Percentiles rank a stretch among this genome's conserved stretches.
These are phyloP conservation scores for Glaucomys volans DNA, from an alignment of 2,113 vertebrate genomes.

Conservation along the genomic window DNA sequence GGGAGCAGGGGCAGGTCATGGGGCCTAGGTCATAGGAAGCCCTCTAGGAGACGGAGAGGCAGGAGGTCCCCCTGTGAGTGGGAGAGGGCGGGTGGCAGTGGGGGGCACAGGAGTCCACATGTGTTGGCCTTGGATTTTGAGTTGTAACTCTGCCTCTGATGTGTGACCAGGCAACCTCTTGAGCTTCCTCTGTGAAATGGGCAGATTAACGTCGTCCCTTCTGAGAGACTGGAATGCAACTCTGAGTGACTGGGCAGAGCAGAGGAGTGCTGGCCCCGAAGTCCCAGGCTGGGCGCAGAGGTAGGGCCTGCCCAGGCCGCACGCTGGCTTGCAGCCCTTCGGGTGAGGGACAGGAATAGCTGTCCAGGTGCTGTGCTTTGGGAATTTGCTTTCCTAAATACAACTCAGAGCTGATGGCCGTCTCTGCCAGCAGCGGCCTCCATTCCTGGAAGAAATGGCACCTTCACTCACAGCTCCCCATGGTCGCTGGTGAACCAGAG, in stretches of 20 bases:
- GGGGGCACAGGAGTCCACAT: accelerated
- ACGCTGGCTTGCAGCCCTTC: accelerated
- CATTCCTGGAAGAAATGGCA: not conserved
- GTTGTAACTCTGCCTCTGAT: no score
- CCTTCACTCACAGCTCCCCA: not conserved
- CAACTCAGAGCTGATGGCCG: not conserved
- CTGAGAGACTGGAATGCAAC: not conserved
- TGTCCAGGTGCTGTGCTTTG: not conserved
- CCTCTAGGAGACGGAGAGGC: not conserved
- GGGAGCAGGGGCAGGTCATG: not conserved
- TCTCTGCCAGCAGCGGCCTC: not conserved
- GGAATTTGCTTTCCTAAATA: not conserved
- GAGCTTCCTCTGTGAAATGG: not conserved
- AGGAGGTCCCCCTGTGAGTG: no score
- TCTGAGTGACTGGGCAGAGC: not conserved
- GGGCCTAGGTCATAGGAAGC: not conserved
- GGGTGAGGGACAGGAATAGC: accelerated
- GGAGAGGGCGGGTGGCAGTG: accelerated
- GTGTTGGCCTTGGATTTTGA: accelerated
- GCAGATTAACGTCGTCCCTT: not conserved
- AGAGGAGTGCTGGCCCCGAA: no score
- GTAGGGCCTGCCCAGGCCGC: accelerated
- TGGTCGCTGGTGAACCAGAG: not conserved
- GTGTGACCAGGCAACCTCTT: not conserved
- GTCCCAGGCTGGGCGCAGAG: not conserved